Percentiles rank a stretch among this genome's conserved stretches.
phyloP scores from a whole-genome alignment of 2,797 vertebrate genomes.

The Macrochelys suwanniensis region DNA sequence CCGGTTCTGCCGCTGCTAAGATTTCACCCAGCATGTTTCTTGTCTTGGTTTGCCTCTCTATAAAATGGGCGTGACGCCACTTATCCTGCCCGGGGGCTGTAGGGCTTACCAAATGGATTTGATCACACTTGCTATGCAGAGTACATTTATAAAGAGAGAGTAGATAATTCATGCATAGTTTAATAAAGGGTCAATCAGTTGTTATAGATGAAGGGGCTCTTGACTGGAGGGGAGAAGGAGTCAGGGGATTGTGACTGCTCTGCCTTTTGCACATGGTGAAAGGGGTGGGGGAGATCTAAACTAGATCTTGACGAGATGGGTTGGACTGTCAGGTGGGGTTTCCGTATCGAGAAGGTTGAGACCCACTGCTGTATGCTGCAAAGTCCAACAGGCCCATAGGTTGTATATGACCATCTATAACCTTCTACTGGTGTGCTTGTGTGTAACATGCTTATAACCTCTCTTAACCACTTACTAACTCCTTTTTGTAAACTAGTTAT shows the following conservation, averaged over 20 bases:
- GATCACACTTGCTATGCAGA: background rate
- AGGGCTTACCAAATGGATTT: background rate
- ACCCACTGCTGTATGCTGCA: fast-evolving
- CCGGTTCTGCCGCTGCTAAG: background rate
- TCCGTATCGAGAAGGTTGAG: background rate
- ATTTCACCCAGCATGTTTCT: background rate
- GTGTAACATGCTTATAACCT: background rate
- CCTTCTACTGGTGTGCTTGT: background rate
- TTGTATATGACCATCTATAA: background rate
- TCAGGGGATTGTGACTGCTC: background rate
- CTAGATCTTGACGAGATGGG: background rate
- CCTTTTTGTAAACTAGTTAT: background rate
- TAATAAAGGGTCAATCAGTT: constrained; percentile 31
- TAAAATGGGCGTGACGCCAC: background rate
- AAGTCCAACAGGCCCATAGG: background rate
- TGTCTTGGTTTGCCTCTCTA: background rate
- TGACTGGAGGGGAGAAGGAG: background rate
- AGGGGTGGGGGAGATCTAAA: background rate
- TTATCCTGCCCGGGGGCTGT: background rate
- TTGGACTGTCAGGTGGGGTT: background rate
- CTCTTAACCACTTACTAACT: background rate
- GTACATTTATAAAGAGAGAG: background rate
- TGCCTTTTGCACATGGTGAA: background rate
- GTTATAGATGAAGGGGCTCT: background rate
- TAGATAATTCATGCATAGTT: background rate